Conservation (phyloP, 2,113 vertebrate genomes). For the Peromyscus polionotus region DNA sequence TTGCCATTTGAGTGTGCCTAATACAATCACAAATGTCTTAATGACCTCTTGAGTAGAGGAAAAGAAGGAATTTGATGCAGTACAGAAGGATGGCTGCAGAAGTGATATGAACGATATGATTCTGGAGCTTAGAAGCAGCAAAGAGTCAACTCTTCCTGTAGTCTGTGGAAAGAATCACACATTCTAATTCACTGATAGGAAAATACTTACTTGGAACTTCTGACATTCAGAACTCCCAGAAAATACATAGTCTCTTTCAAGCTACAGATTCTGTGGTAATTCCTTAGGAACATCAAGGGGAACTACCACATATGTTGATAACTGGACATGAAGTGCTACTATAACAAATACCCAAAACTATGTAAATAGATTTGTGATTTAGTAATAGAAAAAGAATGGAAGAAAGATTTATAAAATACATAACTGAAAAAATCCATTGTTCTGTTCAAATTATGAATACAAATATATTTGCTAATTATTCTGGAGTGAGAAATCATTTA, state of each 20-base stretch:
- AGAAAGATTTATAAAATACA: not conserved
- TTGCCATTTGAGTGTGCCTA: not conserved
- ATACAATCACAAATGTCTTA: not conserved
- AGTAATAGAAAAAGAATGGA: not conserved
- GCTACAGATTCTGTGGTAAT: not conserved
- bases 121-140: not conserved
- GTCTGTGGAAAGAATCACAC: not conserved
- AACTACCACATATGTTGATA: not conserved
- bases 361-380: not conserved
- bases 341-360: not conserved
- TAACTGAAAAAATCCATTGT: not conserved
- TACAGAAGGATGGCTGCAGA: fast-evolving
- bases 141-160: not conserved
- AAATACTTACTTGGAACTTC: slow-evolving; percentile 4
- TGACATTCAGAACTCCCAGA: not conserved
- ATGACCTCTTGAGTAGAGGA: too few species aligned
- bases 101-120: not conserved
- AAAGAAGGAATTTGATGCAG: not conserved
- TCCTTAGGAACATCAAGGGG: not conserved
- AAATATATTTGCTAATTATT: not conserved
- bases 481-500: not conserved
- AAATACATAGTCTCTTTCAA: not conserved
- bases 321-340: too few species aligned
- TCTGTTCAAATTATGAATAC: not conserved
- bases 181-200: not conserved